A percentile compares a stretch with the other conserved stretches of the same genome.
Conservation (phyloP, 2,888 invertebrate species). For the Tryphoninae sp. region DNA sequence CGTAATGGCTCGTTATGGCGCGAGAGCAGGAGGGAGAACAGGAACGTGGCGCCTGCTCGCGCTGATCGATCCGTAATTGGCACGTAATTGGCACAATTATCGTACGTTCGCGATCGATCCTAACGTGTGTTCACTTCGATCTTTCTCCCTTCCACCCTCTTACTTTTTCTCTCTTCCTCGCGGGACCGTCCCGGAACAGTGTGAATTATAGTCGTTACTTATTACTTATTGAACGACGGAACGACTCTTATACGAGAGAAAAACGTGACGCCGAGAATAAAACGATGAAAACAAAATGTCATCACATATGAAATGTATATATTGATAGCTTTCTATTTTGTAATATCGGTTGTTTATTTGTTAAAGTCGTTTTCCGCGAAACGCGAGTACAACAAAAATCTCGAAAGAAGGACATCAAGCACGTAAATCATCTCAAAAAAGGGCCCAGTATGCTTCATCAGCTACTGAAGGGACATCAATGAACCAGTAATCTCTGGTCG, state of each 20-base stretch:
- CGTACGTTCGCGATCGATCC: slow-evolving; percentile 66
- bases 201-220: slow-evolving; percentile 47
- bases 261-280: slow-evolving; percentile 2
- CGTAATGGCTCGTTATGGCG: slow-evolving; percentile 50
- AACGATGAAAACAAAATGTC: background rate
- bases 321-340: too few species aligned
- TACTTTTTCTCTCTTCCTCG: background rate
- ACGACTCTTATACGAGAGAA: background rate
- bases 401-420: too few species aligned
- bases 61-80: slow-evolving; percentile 68
- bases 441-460: too few species aligned
- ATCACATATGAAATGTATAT: background rate
- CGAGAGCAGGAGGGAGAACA: slow-evolving; percentile 7
- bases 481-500: too few species aligned
- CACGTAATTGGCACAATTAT: slow-evolving; percentile 72
- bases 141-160: background rate
- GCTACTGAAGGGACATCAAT: too few species aligned
- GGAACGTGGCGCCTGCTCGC: slow-evolving; percentile 57
- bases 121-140: slow-evolving; percentile 18
- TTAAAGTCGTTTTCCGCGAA: too few species aligned
- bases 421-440: too few species aligned
- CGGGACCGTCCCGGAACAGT: slow-evolving; percentile 17
- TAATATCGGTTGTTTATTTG: too few species aligned
- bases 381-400: too few species aligned
- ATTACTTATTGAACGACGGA: slow-evolving; percentile 26